These are phyloP conservation scores for Botia kubotai DNA, from an alignment of 2,797 vertebrate genomes.

Conservation along the genomic window DNA sequence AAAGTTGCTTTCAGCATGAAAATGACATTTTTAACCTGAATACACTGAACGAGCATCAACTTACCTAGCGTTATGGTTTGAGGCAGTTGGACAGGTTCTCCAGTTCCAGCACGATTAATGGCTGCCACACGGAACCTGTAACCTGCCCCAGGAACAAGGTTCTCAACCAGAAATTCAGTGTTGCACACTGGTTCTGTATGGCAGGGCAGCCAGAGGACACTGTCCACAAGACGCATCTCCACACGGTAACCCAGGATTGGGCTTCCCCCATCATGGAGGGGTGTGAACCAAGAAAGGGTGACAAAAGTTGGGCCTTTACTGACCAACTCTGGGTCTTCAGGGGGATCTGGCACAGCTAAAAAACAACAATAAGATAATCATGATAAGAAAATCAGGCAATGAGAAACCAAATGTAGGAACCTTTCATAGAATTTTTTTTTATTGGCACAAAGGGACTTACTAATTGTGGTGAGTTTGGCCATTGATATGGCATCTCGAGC, in stretches of 20 bases:
- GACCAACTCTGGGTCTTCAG: constrained; percentile 90
- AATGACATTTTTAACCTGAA: not conserved
- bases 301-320: constrained; percentile 79
- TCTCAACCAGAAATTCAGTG: constrained; percentile 83
- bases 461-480: constrained; percentile 85
- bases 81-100: constrained; percentile 90
- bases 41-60: constrained; percentile 58
- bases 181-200: constrained; percentile 80
- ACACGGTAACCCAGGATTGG: constrained; percentile 89
- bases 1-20: no score
- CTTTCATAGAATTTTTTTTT: not conserved
- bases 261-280: constrained; percentile 81
- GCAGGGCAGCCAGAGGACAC: constrained; percentile 86
- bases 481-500: constrained; percentile 89
- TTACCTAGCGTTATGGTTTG: constrained; percentile 89
- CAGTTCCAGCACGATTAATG: constrained; percentile 81
- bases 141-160: constrained; percentile 78
- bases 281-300: constrained; percentile 90
- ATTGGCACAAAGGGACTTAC: constrained; percentile 70
- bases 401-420: constrained; percentile 5
- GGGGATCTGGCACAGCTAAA: constrained; percentile 88
- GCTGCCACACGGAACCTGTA: constrained; percentile 91
- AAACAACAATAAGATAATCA: constrained; percentile 6
- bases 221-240: constrained; percentile 86
- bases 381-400: not conserved